Percentiles rank a stretch among this genome's conserved stretches.
Evolutionary conservation across 2,113 vertebrate species (phyloP).

Genomic region (Corythornis vintsioides): DNA sequence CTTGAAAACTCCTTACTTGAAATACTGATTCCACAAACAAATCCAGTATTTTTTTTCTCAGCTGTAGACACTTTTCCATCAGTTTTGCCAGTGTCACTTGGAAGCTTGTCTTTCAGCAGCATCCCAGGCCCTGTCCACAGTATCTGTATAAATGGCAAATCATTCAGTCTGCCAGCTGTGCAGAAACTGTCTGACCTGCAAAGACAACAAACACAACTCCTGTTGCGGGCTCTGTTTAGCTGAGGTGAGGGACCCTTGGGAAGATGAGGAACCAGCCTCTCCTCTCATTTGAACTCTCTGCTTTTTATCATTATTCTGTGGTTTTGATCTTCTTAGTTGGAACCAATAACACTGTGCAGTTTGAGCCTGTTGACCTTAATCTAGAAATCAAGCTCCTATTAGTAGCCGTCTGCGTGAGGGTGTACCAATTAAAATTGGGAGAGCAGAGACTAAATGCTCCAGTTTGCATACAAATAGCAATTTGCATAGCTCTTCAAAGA

Average conservation of each 20-base stretch:
- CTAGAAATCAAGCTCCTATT: conserved; percentile 70
- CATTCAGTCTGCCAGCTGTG: conserved; percentile 73
- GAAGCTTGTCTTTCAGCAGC: conserved; percentile 39
- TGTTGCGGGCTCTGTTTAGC: conserved; percentile 55
- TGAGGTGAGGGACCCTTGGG: conserved; percentile 42
- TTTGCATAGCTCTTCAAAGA: conserved; percentile 65
- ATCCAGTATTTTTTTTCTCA: conserved; percentile 33
- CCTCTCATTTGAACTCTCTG: conserved; percentile 49
- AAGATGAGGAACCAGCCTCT: conserved; percentile 46
- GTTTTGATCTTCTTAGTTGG: conserved; percentile 69
- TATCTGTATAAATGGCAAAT: conserved; percentile 51
- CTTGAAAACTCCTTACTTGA: conserved; percentile 37
- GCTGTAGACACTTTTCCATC: conserved; percentile 23
- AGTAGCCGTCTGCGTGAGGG: conserved; percentile 46
- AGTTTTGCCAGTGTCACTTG: conserved; percentile 43
- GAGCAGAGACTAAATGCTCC: conserved; percentile 73
- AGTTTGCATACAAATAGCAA: conserved; percentile 70
- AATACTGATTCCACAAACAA: conserved; percentile 36
- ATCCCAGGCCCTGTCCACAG: conserved; percentile 47
- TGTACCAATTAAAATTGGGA: conserved; percentile 76
- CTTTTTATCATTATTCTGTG: conserved; percentile 63
- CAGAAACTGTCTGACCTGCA: conserved; percentile 63
- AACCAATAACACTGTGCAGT: conserved; percentile 60
- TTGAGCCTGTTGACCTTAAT: conserved; percentile 73
- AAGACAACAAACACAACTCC: conserved; percentile 56